phyloP scores from a whole-genome alignment of 2,888 invertebrate genomes.

The Aethes cnicana region DNA sequence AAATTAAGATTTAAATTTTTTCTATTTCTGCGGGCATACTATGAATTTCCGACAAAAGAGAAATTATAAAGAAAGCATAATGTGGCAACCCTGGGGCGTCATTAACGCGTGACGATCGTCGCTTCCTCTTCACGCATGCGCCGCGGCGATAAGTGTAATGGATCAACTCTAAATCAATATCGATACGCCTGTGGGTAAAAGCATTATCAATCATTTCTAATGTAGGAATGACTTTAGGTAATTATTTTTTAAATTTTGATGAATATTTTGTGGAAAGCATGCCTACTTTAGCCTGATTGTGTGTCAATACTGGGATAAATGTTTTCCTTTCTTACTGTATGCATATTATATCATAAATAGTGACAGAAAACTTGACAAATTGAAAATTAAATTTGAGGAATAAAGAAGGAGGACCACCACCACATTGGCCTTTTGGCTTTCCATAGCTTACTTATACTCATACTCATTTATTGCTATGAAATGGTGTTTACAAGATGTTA shows the following conservation, averaged over 20 bases:
- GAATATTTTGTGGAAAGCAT: background rate
- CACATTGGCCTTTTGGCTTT: too few relatives aligned
- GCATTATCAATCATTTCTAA: background rate
- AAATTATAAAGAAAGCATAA: background rate
- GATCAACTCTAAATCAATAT: constrained; percentile 27
- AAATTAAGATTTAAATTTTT: background rate
- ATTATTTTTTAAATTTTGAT: background rate
- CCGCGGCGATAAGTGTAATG: constrained; percentile 14
- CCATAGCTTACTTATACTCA: too few relatives aligned
- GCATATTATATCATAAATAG: too few relatives aligned
- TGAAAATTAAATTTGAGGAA: too few relatives aligned
- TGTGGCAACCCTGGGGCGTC: constrained; percentile 31
- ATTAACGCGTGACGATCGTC: constrained; percentile 37
- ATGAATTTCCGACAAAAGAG: background rate
- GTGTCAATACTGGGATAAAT: background rate
- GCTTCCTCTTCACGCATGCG: constrained; percentile 38
- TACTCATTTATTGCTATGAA: too few relatives aligned
- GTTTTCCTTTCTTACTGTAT: too few relatives aligned
- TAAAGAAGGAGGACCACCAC: too few relatives aligned
- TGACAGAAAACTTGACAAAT: too few relatives aligned
- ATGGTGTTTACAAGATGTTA: too few relatives aligned
- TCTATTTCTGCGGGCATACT: background rate
- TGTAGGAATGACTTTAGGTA: background rate
- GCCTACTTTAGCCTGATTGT: background rate
- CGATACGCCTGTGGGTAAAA: constrained; percentile 2